Conservation (phyloP, 2,797 vertebrate species). For the Amniataba percoides region DNA sequence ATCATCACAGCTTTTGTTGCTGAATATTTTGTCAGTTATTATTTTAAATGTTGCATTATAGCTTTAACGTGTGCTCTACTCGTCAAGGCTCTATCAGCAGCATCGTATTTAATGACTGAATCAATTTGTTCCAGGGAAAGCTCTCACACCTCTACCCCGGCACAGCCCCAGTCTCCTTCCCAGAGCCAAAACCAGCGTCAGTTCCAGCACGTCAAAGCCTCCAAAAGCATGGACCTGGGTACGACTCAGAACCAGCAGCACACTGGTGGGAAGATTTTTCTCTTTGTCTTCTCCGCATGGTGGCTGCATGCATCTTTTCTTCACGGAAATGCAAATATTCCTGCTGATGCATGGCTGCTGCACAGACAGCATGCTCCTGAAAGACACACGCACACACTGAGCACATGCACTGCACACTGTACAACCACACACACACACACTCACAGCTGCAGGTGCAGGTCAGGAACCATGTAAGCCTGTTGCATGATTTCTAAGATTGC, state of each 20-base stretch:
- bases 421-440: neutral
- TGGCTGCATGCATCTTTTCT: conserved; percentile 52
- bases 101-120: neutral
- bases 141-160: conserved; percentile 36
- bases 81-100: neutral
- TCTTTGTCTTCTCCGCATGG: conserved; percentile 58
- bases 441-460: conserved; percentile 21
- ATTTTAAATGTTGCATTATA: neutral
- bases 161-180: conserved; percentile 66
- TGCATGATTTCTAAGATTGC: conserved; percentile 20
- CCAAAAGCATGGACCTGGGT: conserved; percentile 98
- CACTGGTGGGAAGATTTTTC: conserved; percentile 68
- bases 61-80: neutral
- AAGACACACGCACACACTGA: conserved; percentile 40
- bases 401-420: neutral
- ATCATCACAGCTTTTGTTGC: neutral
- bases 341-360: conserved; percentile 50
- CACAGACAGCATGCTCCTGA: conserved; percentile 26
- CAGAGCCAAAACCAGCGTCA: conserved; percentile 77
- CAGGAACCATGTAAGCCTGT: neutral
- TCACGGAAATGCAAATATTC: neutral
- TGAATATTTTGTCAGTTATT: neutral
- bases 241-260: conserved; percentile 80
- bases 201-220: conserved; percentile 92
- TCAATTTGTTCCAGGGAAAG: conserved; percentile 59